A percentile compares a stretch with the other conserved stretches of the same genome.
These are phyloP conservation scores for Spinus olivaceus DNA, from an alignment of 2,797 vertebrate genomes.

Conservation along the genomic window DNA sequence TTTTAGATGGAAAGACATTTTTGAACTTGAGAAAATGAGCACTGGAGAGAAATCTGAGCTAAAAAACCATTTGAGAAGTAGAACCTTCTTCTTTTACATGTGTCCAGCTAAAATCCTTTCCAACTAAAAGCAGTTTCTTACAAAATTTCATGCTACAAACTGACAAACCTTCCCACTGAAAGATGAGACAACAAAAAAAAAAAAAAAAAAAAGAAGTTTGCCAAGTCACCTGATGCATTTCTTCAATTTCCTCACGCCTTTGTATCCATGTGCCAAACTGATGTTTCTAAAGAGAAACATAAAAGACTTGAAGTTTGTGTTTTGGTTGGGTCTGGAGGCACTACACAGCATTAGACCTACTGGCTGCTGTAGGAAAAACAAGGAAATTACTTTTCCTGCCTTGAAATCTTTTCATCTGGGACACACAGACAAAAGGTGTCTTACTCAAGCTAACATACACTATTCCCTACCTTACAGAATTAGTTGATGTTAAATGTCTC, in stretches of 20 bases:
- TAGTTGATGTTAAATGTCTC: background rate
- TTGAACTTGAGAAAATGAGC: background rate
- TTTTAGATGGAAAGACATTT: background rate
- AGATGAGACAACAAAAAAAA: background rate
- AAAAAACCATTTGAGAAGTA: background rate
- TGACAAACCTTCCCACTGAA: background rate
- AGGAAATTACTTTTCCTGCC: background rate
- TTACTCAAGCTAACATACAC: background rate
- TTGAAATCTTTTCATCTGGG: background rate
- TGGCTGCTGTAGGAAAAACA: background rate
- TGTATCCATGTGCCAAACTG: background rate
- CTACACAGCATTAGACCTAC: background rate
- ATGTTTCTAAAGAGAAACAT: background rate
- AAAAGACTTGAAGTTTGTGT: background rate
- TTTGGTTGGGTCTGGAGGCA: background rate
- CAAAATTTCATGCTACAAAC: background rate
- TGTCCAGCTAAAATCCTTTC: background rate
- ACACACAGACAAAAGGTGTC: background rate
- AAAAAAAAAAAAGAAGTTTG: background rate
- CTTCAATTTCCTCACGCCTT: background rate
- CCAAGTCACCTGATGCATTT: background rate
- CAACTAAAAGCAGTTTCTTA: background rate
- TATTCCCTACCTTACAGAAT: background rate
- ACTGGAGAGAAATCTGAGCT: background rate
- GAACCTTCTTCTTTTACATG: background rate